Base-by-base conservation (phyloP, 2,797 vertebrate genomes). In the Lerista edwardsae region DNA sequence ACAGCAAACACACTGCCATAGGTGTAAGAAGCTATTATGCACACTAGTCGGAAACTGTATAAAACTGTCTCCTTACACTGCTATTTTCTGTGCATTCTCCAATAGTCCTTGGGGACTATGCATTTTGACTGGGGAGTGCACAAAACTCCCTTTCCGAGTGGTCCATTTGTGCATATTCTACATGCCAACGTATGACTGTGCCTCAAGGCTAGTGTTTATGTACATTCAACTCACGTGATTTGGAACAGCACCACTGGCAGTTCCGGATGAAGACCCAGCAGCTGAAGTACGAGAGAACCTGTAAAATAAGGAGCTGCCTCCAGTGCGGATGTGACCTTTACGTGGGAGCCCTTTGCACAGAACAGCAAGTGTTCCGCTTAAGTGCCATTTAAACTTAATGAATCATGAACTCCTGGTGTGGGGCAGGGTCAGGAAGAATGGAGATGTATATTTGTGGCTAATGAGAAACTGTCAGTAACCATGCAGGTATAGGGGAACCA, bases 381-480 rank as follows among this genome's bases (percentile, higher is more conserved):
- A 87, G 77, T 77, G 85, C 25, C 74, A 11, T 0, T 88, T 82
- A 83, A 69, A 59, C 61, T 67, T 36, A 88, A 86, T 87, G 79
- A 83, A 69, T 87, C 55, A 74, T 36, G 75, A 59, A 19, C 0
- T 19, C 55, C 82, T 78, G 41, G 84, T 57, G 87, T 65, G 89
- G 72, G 23, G 78, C 74, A 87, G 85, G 51, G 81, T 86, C 67
- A 59, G 75, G 64, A 81, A 88, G 74, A 89, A 78, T 57, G 64
- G 79, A 84, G 87, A 83, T 17, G 25, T 67, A 36, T 6, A 29
- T 83, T 57, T 75, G 81, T 51, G 82, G 85, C 75, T 91, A 87
- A 89, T 75, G n/a, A 0, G 80, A 89, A 87, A 79, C 34, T 65
- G 71, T 69, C 64, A 91, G 79, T 86, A 92, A 90, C 85, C 71